A percentile compares a stretch with the other conserved stretches of the same genome.
Evolutionary conservation across 1,140 invertebrate species (phyloP).

Genomic region (Ephestia elutella): DNA sequence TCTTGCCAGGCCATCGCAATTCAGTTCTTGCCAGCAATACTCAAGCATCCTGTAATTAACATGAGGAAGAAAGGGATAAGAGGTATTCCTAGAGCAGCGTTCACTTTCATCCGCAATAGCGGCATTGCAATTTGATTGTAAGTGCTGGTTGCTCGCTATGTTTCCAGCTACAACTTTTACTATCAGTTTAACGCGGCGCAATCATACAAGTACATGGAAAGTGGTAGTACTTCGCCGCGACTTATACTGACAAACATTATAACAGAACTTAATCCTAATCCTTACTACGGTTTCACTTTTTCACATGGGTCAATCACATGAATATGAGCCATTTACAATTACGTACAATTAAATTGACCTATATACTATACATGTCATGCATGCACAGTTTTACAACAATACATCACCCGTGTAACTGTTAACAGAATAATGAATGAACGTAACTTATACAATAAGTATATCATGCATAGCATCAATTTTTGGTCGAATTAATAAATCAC

Average conservation of each 20-base stretch:
- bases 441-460: not conserved
- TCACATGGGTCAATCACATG: no score
- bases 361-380: not conserved
- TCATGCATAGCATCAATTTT: slow-evolving; percentile 29
- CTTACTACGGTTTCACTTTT: no score
- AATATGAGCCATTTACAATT: no score
- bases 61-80: no score
- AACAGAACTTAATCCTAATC: no score
- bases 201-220: not conserved
- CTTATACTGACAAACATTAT: no score
- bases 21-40: no score
- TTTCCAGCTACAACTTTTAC: not conserved
- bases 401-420: not conserved
- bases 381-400: not conserved
- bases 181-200: not conserved
- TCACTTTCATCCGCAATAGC: not conserved
- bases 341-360: no score
- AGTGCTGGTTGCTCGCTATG: not conserved
- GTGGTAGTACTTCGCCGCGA: not conserved
- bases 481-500: slow-evolving; percentile 58
- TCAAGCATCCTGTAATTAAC: no score
- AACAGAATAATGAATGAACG: not conserved
- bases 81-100: slow-evolving; percentile 9
- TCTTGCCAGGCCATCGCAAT: no score
- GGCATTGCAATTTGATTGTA: not conserved